Conservation (phyloP, 2,888 invertebrate species). For the Yponomeuta sedellus region DNA sequence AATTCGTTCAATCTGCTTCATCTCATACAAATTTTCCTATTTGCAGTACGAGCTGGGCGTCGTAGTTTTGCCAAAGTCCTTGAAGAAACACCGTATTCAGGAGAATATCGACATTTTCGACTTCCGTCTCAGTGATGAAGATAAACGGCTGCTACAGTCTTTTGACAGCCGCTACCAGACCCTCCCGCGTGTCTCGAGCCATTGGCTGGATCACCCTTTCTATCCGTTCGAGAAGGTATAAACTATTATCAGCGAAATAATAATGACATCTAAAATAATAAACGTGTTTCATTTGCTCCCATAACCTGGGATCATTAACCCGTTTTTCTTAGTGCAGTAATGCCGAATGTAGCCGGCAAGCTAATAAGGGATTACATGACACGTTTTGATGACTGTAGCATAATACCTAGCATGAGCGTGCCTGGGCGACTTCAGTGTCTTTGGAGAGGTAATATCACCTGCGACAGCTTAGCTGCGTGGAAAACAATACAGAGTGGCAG, state of each 20-base stretch:
- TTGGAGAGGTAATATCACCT: conserved; percentile 16
- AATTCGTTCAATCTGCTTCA: too few relatives aligned
- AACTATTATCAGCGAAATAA: too few relatives aligned
- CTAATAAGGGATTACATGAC: too few relatives aligned
- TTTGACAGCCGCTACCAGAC: conserved; percentile 44
- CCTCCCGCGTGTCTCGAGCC: conserved; percentile 29
- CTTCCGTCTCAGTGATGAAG: conserved; percentile 36
- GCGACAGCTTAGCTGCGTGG: conserved; percentile 17
- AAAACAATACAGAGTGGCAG: conserved; percentile 20
- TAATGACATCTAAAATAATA: too few relatives aligned
- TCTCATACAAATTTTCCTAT: neutral
- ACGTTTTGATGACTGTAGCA: too few relatives aligned
- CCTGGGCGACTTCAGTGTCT: conserved; percentile 5
- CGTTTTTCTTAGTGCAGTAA: too few relatives aligned
- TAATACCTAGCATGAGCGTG: too few relatives aligned
- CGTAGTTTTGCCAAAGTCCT: conserved; percentile 50
- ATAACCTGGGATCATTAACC: too few relatives aligned
- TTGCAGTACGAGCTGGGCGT: conserved; percentile 46
- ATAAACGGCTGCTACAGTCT: conserved; percentile 31
- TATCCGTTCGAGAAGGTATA: conserved; percentile 41
- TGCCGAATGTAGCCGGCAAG: too few relatives aligned
- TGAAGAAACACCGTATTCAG: conserved; percentile 44
- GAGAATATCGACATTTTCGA: conserved; percentile 49
- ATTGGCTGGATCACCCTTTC: conserved; percentile 42
- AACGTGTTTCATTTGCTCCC: too few relatives aligned